These are phyloP conservation scores for Epirrita christyi DNA, from an alignment of 2,888 invertebrate genomes.

Conservation along the genomic window DNA sequence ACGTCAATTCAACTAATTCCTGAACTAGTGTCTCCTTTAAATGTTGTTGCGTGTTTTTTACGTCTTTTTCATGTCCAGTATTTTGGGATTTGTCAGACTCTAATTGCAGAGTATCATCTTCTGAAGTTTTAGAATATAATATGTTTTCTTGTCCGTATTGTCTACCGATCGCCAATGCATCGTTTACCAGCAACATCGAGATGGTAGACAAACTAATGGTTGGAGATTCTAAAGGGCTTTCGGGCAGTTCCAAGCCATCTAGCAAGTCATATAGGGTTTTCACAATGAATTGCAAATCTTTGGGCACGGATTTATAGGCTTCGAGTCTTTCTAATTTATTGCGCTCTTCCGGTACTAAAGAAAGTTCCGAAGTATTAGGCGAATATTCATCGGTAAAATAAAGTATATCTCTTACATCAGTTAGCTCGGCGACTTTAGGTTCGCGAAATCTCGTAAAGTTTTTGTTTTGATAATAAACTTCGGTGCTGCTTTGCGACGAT, in stretches of 20 bases:
- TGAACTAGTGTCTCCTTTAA: conserved; percentile 36
- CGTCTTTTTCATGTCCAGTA: no score
- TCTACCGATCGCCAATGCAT: conserved; percentile 34
- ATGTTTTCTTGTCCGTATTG: conserved; percentile 50
- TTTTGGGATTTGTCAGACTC: no score
- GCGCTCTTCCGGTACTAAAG: conserved; percentile 55
- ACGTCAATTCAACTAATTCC: conserved; percentile 27
- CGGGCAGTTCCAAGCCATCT: conserved; percentile 40
- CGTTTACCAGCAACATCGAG: conserved; percentile 7
- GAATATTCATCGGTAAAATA: conserved; percentile 10
- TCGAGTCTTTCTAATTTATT: conserved; percentile 42
- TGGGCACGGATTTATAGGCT: conserved; percentile 39
- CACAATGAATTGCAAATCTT: conserved; percentile 55
- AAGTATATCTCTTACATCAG: conserved; percentile 31
- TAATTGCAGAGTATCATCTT: no score
- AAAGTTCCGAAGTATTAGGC: conserved; percentile 44
- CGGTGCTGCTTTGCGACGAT: conserved; percentile 5
- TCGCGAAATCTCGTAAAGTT: conserved; percentile 2
- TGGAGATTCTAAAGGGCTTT: conserved; percentile 12
- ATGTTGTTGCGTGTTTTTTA: no score
- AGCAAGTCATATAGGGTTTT: conserved; percentile 55
- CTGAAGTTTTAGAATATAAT: no score
- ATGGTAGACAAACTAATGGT: conserved; percentile 16
- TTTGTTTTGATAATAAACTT: conserved; percentile 15
- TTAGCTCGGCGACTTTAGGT: not conserved